A percentile compares a stretch with the other conserved stretches of the same genome.
Conservation (phyloP, 2,797 vertebrate genomes). For the Ciconia nigra region DNA sequence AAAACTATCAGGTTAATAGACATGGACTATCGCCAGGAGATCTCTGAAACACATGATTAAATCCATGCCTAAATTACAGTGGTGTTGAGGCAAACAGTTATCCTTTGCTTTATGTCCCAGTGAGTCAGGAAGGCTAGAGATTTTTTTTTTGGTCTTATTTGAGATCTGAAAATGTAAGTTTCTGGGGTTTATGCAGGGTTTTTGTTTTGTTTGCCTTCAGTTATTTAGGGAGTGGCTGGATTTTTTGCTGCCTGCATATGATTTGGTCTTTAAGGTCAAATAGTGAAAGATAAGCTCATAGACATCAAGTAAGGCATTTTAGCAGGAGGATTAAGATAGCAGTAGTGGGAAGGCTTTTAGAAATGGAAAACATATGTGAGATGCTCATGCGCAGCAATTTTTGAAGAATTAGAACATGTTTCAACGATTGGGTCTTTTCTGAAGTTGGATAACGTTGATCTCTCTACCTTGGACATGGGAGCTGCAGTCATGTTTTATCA, state of each 20-base stretch:
- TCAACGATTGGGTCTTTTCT: not conserved
- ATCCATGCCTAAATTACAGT: not conserved
- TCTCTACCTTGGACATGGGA: not conserved
- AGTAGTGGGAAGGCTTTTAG: not conserved
- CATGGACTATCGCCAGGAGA: accelerated
- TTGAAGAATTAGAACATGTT: not conserved
- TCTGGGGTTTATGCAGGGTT: not conserved
- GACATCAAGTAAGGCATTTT: not conserved
- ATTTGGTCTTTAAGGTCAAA: not conserved
- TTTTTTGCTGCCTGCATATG: not conserved
- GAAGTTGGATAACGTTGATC: not conserved
- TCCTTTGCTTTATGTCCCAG: not conserved
- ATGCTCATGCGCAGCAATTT: not conserved
- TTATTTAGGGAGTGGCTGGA: not conserved
- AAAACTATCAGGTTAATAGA: not conserved
- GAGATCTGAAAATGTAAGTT: not conserved
- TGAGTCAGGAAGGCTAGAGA: not conserved
- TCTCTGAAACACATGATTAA: not conserved
- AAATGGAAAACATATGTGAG: not conserved
- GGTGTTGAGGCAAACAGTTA: not conserved
- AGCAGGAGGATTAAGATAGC: not conserved
- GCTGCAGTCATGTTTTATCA: not conserved
- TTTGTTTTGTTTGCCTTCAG: not conserved
- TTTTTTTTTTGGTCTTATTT: not conserved
- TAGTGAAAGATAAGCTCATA: not conserved